Evolutionary conservation across 2,888 invertebrate species (phyloP).

Genomic region (Eupithecia vulgata): DNA sequence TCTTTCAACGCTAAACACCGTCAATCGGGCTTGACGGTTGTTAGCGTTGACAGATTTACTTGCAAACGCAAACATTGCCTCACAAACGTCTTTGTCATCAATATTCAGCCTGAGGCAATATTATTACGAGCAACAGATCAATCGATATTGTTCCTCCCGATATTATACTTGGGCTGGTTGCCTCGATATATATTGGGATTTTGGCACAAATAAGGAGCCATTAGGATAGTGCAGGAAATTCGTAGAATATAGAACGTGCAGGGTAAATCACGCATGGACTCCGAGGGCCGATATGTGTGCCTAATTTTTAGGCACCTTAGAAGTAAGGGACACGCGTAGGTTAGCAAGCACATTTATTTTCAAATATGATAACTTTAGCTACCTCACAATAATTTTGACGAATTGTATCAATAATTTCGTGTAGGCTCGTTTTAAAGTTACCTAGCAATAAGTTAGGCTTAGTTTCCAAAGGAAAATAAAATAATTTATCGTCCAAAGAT

Average conservation of each 20-base stretch:
- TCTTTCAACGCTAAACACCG: too few relatives aligned
- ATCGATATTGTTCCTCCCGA: neutral
- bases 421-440: too few relatives aligned
- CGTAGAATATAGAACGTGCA: neutral
- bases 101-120: conserved; percentile 8
- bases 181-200: neutral
- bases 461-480: neutral
- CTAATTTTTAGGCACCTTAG: neutral
- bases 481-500: neutral
- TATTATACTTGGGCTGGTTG: neutral
- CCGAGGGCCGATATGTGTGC: neutral
- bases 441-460: neutral
- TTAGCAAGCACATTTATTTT: too few relatives aligned
- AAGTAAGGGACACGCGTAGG: neutral
- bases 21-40: conserved; percentile 36
- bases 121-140: conserved; percentile 12
- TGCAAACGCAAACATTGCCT: conserved; percentile 56
- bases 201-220: neutral
- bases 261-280: neutral
- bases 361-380: too few relatives aligned
- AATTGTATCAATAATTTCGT: too few relatives aligned
- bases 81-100: conserved; percentile 40
- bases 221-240: neutral
- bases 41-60: conserved; percentile 53
- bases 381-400: too few relatives aligned